phyloP scores from a whole-genome alignment of 2,113 vertebrate species.

The Bubo blakistoni region DNA sequence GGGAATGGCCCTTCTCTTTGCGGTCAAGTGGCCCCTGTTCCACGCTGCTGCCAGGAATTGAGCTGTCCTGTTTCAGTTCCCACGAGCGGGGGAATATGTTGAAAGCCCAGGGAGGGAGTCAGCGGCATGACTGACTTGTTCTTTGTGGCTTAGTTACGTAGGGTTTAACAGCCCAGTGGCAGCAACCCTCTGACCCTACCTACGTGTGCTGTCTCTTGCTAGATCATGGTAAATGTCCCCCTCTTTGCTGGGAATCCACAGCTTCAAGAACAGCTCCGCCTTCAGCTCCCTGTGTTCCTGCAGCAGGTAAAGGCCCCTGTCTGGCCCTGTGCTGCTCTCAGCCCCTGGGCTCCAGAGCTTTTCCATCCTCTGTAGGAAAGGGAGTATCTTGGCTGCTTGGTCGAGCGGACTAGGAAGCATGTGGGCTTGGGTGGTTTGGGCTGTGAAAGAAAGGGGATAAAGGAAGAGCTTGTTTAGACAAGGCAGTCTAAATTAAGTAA shows the following conservation, averaged over 20 bases:
- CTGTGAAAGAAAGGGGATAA: neutral
- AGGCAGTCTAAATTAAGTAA: neutral
- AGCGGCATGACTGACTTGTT: neutral
- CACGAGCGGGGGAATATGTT: neutral
- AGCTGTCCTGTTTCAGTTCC: neutral
- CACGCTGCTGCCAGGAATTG: neutral
- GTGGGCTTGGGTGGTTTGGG: constrained; percentile 4
- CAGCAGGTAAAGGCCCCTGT: constrained; percentile 85
- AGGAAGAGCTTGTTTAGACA: neutral
- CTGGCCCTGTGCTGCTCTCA: constrained; percentile 45
- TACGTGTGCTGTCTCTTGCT: constrained; percentile 47
- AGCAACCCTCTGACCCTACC: constrained; percentile 17
- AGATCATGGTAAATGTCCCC: constrained; percentile 98
- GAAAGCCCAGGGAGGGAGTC: constrained; percentile 11
- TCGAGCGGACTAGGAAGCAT: neutral
- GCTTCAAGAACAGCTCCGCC: constrained; percentile 94
- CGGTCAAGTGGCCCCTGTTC: neutral
- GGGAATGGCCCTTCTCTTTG: neutral
- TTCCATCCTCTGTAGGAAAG: neutral
- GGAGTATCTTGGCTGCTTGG: neutral
- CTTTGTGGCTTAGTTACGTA: neutral
- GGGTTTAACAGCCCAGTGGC: neutral
- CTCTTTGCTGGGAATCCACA: constrained; percentile 96
- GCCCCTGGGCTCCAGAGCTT: neutral
- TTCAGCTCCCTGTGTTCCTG: constrained; percentile 93